phyloP scores from a whole-genome alignment of 35 echinoderm and acorn worm genomes.

The Apostichopus parvimensis region DNA sequence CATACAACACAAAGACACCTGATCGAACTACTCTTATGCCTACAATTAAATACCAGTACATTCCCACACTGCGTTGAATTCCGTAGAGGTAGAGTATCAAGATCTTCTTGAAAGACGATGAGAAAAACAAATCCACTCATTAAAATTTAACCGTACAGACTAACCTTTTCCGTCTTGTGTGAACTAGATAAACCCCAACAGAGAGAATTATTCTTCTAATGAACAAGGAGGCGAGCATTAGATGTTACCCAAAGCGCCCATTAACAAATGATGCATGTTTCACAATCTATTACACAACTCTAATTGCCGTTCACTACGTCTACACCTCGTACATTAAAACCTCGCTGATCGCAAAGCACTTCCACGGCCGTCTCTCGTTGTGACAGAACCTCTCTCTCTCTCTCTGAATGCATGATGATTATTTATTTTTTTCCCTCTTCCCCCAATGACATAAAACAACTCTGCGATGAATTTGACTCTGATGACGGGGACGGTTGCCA shows the following conservation, averaged over 20 bases:
- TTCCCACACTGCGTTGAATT: too few relatives aligned
- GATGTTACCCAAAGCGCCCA: conserved; percentile 11
- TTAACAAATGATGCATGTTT: conserved; percentile 6
- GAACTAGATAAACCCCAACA: not conserved
- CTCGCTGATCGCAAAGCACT: not conserved
- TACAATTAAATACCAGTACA: too few relatives aligned
- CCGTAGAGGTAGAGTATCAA: too few relatives aligned
- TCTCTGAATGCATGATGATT: conserved; percentile 29
- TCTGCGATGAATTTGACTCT: conserved; percentile 18
- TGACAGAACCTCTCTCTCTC: not conserved
- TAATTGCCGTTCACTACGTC: not conserved
- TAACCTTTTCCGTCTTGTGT: not conserved
- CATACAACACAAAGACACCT: too few relatives aligned
- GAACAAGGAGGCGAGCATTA: not conserved
- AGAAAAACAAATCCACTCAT: not conserved
- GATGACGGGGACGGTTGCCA: conserved; percentile 43
- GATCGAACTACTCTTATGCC: too few relatives aligned
- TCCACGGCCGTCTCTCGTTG: not conserved
- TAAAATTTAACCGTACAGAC: not conserved
- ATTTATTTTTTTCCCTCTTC: not conserved
- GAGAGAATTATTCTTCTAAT: not conserved
- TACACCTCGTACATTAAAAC: not conserved
- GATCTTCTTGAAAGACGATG: too few relatives aligned
- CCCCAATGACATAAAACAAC: conserved; percentile 31
- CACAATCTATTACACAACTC: conserved; percentile 7